A percentile compares a stretch with the other conserved stretches of the same genome.
Evolutionary conservation across 2,113 vertebrate species (phyloP).

Genomic region (Origma solitaria): DNA sequence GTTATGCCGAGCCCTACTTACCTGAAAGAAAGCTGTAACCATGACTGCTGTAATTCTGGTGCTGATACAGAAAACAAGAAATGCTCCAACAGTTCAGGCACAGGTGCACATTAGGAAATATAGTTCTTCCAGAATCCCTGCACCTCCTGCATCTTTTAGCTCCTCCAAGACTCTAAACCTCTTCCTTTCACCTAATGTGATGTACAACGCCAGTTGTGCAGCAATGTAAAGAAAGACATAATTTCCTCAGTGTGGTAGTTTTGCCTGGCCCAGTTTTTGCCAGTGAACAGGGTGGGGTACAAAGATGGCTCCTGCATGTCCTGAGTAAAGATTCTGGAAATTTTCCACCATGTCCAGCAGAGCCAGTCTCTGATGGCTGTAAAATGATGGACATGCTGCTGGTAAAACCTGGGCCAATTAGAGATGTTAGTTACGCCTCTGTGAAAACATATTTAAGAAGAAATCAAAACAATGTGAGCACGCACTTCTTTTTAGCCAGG

Average conservation of each 20-base stretch:
- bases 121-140: neutral
- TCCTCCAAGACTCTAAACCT: neutral
- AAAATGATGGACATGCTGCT: too few relatives aligned
- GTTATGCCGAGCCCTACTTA: neutral
- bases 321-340: too few relatives aligned
- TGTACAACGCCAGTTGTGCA: fast-evolving
- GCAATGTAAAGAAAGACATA: neutral
- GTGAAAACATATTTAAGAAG: too few relatives aligned
- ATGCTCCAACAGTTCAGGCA: neutral
- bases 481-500: too few relatives aligned
- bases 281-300: too few relatives aligned
- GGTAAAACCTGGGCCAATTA: too few relatives aligned
- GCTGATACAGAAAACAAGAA: neutral
- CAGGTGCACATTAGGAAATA: neutral
- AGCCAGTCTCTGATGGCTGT: too few relatives aligned
- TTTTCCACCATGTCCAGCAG: too few relatives aligned
- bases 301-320: too few relatives aligned
- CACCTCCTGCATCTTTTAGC: neutral
- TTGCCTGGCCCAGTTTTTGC: too few relatives aligned
- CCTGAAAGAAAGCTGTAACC: neutral
- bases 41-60: neutral
- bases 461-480: too few relatives aligned
- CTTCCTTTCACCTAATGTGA: neutral
- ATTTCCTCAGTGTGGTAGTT: neutral
- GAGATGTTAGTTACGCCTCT: too few relatives aligned